Base-by-base conservation (phyloP, 2,113 vertebrate genomes). In the Paraplagusia blochii region DNA sequence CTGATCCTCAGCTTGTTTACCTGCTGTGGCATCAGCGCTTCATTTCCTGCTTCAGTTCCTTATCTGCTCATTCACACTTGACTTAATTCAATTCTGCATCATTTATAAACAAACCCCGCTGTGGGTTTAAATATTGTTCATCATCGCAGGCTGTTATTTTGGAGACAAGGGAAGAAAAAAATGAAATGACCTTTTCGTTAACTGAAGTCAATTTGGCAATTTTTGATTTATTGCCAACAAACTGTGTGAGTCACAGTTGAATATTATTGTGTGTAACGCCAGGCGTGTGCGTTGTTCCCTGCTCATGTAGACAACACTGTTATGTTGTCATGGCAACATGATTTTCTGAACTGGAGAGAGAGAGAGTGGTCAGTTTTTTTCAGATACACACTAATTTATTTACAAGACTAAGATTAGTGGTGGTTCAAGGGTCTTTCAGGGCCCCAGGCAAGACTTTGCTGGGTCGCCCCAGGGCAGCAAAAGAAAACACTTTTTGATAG, bases 261-360 rank as follows among this genome's bases (percentile, higher is more conserved):
- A 33, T 29, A 56, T 75, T 83, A 62, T 72, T 59, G 69, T 55
- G 69, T 84, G 74, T 64, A 66, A 65, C 60, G 75, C 19, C 50
- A 58, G 53, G 44, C 54, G 36, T 65, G 74, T 80, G 60, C 63
- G 51, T 39, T 54, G 39, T n/a, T n/a, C n/a, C n/a, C n/a, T 29
- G 22, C 36, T 38, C 34, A 70, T 50, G 50, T 63, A 63, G 36
- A 65, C 60, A 40, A 66, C 66, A 12, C 34, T 51, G 35, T 39
- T 2, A 18, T 40, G 53, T 47, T 11, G 35, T 19, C 11, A 5
- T 55, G 9, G 1, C 29, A 14, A 42, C 35, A 57, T 67, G n/a
- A n/a, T n/a, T n/a, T n/a, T n/a, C n/a, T n/a, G n/a, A n/a, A n/a
- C n/a, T n/a, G n/a, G n/a, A n/a, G n/a, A n/a, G n/a, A n/a, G n/a